Evolutionary conservation across 2,797 vertebrate species (phyloP), one percentile per base, ranked within the genome.

Genomic region (Chaetophractus vellerosus): DNA sequence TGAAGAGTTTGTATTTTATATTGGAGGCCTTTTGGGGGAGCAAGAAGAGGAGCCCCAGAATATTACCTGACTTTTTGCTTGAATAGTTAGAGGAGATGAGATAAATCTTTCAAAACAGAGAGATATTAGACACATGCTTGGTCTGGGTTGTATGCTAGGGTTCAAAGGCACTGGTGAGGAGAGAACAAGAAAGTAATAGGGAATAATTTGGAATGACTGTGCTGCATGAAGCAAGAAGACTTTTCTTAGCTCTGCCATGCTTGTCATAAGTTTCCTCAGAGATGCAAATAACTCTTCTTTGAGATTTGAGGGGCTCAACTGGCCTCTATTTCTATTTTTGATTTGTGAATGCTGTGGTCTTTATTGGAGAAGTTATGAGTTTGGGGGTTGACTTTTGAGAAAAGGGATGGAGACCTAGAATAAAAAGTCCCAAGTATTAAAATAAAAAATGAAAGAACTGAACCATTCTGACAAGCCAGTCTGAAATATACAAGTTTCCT

Each of bases 261-360:
- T 95, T 93, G 66, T 96, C 83, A 89, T 82, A 89, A 92, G 59
- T 91, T 94, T 93, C 91, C 87, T 94, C 89, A 78, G 91, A 96
- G 93, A 96, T 87, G 88, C 82, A 96, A 93, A 94, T 93, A 69
- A 80, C 57, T 74, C 90, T 90, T 96, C 75, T 57, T 90, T 96
- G 90, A 96, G 84, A 88, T 75, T 93, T 90, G 89, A 91, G 89
- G 91, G 72, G 78, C 19, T 81, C 96, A 93, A 94, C 95, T 97
- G 94, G 87, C 26, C 87, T 96, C 72, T 79, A 15, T 89, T 81
- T 94, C 91, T 93, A 90, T 93, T 95, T 97, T 94, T 95, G 94
- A 87, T 72, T 68, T 68, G 84, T 4, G 31, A 81, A 64, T 95
- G 57, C 63, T 90, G 6, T 81, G 76, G 80, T 94, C 89, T 92